Evolutionary conservation across 1,140 invertebrate species (phyloP).

Genomic region (Pomphorhynchus laevis): DNA sequence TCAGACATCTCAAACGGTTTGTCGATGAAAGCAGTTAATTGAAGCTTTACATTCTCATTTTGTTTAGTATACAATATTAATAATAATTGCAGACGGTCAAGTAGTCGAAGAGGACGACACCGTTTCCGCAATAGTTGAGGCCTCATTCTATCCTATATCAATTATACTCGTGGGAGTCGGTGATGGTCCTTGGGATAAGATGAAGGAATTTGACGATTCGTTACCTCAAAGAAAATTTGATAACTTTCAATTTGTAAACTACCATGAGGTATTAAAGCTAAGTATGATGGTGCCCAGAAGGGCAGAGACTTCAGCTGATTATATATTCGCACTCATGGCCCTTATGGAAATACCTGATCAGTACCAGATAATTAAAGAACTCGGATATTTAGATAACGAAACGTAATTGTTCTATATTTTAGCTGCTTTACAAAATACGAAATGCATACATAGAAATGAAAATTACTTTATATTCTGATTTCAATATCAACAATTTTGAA

Average conservation of each 20-base stretch:
- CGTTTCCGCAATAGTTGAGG: conserved; percentile 23
- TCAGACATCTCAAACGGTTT: conserved; percentile 14
- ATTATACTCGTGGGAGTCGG: conserved; percentile 27
- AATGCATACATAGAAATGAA: too few species aligned
- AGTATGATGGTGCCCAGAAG: too few species aligned
- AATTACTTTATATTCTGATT: too few species aligned
- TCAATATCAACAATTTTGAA: too few species aligned
- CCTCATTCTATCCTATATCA: conserved; percentile 23
- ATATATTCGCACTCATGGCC: conserved; percentile 22
- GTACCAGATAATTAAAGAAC: conserved; percentile 22
- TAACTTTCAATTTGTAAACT: conserved; percentile 27
- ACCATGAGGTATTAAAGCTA: conserved; percentile 19
- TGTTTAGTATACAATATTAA: conserved; percentile 23
- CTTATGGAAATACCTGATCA: conserved; percentile 25
- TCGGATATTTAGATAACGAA: conserved; percentile 14
- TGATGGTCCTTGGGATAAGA: conserved; percentile 25
- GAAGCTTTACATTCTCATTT: background rate
- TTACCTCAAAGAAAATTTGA: conserved; percentile 24
- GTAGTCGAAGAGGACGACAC: conserved; percentile 21
- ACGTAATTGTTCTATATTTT: too few species aligned
- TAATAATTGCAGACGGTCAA: conserved; percentile 25
- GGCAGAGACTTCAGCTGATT: conserved; percentile 21
- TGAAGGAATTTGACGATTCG: conserved; percentile 24
- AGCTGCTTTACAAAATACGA: too few species aligned
- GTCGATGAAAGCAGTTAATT: conserved; percentile 11